phyloP scores from a whole-genome alignment of 1,140 invertebrate species.

The Caenorhabditis inopinata region DNA sequence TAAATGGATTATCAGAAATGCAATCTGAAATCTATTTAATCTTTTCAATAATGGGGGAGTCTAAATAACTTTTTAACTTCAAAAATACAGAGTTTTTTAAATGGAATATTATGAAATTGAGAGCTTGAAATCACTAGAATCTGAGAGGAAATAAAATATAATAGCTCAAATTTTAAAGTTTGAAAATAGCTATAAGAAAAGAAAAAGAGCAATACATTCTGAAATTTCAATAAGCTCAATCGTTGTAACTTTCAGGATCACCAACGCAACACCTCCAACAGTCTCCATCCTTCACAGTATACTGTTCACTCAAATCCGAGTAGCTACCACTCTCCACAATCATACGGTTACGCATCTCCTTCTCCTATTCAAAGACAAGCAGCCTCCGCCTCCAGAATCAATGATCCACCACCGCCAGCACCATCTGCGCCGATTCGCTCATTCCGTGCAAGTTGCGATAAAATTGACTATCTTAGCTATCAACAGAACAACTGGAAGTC shows the following conservation, averaged over 20 bases:
- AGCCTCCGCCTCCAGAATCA: neutral
- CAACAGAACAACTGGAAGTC: conserved; percentile 14
- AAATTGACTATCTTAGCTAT: conserved; percentile 48
- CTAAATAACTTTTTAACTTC: too few relatives aligned
- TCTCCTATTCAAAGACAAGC: neutral
- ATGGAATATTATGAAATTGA: too few relatives aligned
- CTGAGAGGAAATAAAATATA: too few relatives aligned
- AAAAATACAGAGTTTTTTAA: too few relatives aligned
- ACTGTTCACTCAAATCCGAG: neutral
- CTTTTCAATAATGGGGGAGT: too few relatives aligned
- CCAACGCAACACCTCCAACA: neutral
- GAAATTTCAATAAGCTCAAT: neutral
- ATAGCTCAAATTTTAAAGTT: too few relatives aligned
- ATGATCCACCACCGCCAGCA: conserved; percentile 45
- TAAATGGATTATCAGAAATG: too few relatives aligned
- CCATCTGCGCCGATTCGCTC: conserved; percentile 23
- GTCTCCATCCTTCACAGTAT: conserved; percentile 65
- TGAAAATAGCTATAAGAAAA: too few relatives aligned
- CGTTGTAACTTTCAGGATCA: neutral
- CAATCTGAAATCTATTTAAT: too few relatives aligned
- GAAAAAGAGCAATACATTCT: too few relatives aligned
- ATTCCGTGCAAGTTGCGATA: conserved; percentile 51
- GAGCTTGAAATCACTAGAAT: too few relatives aligned
- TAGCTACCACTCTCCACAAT: neutral
- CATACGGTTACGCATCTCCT: neutral